phyloP scores from a whole-genome alignment of 2,888 invertebrate species.

The Macropis europaea region DNA sequence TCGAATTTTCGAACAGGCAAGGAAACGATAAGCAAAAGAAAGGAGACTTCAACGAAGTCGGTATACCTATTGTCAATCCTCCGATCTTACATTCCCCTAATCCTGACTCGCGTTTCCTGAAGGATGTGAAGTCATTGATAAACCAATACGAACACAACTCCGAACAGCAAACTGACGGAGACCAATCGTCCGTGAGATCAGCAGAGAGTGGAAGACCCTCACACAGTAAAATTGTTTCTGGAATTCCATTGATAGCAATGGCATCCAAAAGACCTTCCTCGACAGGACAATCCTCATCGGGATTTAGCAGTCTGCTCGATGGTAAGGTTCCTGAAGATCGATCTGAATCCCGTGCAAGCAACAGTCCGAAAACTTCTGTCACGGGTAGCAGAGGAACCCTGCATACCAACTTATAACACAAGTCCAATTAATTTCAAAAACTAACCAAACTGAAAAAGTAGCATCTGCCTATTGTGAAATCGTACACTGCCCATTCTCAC shows the following conservation, averaged over 20 bases:
- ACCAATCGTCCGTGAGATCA: constrained; percentile 53
- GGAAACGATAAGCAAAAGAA: constrained; percentile 17
- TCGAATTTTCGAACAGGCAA: constrained; percentile 58
- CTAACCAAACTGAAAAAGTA: background rate
- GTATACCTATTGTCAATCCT: constrained; percentile 70
- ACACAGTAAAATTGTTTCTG: constrained; percentile 50
- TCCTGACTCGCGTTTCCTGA: constrained; percentile 8
- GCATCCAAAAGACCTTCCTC: constrained; percentile 62
- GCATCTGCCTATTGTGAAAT: background rate
- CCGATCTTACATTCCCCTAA: background rate
- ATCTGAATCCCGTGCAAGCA: constrained; percentile 19
- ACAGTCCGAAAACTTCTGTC: constrained; percentile 48
- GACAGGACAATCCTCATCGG: constrained; percentile 69
- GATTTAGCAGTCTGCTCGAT: constrained; percentile 68
- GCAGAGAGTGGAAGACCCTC: constrained; percentile 42
- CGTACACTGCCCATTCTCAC: constrained; percentile 1
- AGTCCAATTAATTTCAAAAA: background rate
- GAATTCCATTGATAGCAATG: constrained; percentile 59
- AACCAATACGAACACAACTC: constrained; percentile 54
- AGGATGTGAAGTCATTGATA: constrained; percentile 55
- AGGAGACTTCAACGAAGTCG: constrained; percentile 77
- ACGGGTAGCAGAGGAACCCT: constrained; percentile 47
- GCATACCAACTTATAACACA: constrained; percentile 69
- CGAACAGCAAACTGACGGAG: constrained; percentile 23
- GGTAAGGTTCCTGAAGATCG: constrained; percentile 40